Conservation (phyloP, 2,888 invertebrate species). For the Pilophorus perplexus region DNA sequence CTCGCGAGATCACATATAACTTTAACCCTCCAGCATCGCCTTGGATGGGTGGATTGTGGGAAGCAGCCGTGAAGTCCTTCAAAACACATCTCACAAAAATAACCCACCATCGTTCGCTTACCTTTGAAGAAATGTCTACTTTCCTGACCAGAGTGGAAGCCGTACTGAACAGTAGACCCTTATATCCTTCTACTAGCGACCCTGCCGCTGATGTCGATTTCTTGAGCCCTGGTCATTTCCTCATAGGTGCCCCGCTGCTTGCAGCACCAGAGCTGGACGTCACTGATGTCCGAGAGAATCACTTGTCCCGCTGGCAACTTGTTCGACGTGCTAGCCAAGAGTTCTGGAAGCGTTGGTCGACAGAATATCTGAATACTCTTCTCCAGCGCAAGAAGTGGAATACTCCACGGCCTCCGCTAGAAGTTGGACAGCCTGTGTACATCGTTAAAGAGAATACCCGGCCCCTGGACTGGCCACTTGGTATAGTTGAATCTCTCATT, state of each 20-base stretch:
- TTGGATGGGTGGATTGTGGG: conserved; percentile 20
- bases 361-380: too few species aligned
- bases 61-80: conserved; percentile 4
- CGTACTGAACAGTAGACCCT: conserved; percentile 32
- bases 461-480: conserved; percentile 10
- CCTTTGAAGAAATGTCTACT: conserved; percentile 32
- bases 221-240: too few species aligned
- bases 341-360: too few species aligned
- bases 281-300: background rate
- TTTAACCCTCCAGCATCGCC: conserved; percentile 16
- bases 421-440: conserved; percentile 8
- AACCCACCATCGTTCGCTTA: conserved; percentile 11
- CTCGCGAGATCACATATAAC: background rate
- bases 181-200: background rate
- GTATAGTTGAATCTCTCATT: too few species aligned
- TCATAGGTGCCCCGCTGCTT: background rate
- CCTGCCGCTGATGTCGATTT: background rate
- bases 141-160: conserved; percentile 27
- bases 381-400: too few species aligned
- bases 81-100: conserved; percentile 29
- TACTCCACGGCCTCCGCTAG: too few species aligned
- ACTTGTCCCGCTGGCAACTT: background rate
- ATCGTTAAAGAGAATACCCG: conserved; percentile 1
- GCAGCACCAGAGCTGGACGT: background rate
- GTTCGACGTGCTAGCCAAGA: background rate